Evolutionary conservation across 2,888 invertebrate species (phyloP).

Genomic region (Prosapia bicincta): DNA sequence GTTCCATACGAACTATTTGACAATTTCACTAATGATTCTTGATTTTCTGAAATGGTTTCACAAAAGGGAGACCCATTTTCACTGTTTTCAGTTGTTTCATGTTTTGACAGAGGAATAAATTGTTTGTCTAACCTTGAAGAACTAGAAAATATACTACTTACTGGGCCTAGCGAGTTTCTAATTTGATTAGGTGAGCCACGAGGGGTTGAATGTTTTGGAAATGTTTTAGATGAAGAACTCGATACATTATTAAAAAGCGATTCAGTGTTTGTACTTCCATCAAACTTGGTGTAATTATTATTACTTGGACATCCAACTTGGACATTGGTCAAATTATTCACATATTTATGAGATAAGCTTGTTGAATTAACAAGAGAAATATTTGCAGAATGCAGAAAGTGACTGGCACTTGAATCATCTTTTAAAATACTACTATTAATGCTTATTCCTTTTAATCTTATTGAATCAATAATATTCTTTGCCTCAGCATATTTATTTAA

Average conservation of each 20-base stretch:
- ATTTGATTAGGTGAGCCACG: not conserved
- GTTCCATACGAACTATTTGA: not conserved
- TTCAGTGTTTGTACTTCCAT: not conserved
- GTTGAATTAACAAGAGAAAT: not conserved
- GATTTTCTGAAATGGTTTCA: not conserved
- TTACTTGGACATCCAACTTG: no score
- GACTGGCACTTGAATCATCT: not conserved
- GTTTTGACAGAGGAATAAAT: slow-evolving; percentile 13
- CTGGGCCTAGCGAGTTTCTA: slow-evolving; percentile 17
- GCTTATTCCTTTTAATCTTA: slow-evolving; percentile 26
- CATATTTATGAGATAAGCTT: not conserved
- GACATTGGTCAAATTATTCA: no score
- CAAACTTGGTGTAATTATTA: not conserved
- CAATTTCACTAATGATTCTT: not conserved
- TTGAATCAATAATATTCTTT: slow-evolving; percentile 33
- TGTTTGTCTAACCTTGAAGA: slow-evolving; percentile 23
- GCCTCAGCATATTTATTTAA: slow-evolving; percentile 35
- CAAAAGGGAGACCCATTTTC: not conserved
- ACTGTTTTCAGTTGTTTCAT: not conserved
- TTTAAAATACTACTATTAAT: slow-evolving; percentile 6
- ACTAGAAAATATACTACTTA: slow-evolving; percentile 23
- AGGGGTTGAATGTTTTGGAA: not conserved
- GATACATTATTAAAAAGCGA: not conserved
- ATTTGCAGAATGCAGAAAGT: not conserved
- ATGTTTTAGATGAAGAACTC: not conserved